Evolutionary conservation across 2,113 vertebrate genomes (phyloP).

Genomic region (Oryzias javanicus): DNA sequence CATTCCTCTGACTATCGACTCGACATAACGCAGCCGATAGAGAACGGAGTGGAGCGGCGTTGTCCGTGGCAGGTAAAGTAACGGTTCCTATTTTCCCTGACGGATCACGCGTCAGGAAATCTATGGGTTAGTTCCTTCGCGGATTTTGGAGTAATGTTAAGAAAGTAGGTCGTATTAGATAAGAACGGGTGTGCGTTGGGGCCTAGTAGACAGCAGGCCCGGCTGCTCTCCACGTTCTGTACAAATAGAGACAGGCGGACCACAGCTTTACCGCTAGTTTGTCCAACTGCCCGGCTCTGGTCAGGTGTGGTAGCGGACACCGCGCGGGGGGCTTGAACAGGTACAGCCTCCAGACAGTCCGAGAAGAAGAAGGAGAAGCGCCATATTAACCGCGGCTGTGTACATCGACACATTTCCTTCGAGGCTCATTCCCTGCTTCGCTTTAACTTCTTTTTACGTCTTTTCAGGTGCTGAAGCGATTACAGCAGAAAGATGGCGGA

Average conservation of each 20-base stretch:
- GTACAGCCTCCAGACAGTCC: slow-evolving; percentile 7
- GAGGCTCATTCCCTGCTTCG: slow-evolving; percentile 4
- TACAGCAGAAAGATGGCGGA: slow-evolving; percentile 93
- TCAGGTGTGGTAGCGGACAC: slow-evolving; percentile 56
- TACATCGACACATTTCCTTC: neutral
- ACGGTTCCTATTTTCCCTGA: neutral
- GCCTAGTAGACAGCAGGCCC: slow-evolving; percentile 72
- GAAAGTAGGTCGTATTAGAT: slow-evolving; percentile 67
- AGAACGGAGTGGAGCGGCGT: slow-evolving; percentile 76
- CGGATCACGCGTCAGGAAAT: neutral
- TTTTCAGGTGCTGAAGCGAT: slow-evolving; percentile 77
- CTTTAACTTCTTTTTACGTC: slow-evolving; percentile 5
- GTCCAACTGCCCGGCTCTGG: slow-evolving; percentile 37
- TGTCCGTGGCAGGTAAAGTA: slow-evolving; percentile 75
- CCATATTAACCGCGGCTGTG: neutral
- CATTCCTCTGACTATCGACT: slow-evolving; percentile 69
- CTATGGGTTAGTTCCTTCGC: slow-evolving; percentile 1
- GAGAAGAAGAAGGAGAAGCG: neutral
- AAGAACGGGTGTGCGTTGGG: slow-evolving; percentile 72
- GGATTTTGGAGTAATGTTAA: slow-evolving; percentile 9
- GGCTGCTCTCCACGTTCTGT: slow-evolving; percentile 61
- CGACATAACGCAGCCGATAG: slow-evolving; percentile 56
- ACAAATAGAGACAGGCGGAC: slow-evolving; percentile 40
- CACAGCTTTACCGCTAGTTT: slow-evolving; percentile 39
- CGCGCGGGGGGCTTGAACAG: slow-evolving; percentile 41